Base-by-base conservation (phyloP, 2,797 vertebrate genomes). In the Jordanella pulchra region DNA sequence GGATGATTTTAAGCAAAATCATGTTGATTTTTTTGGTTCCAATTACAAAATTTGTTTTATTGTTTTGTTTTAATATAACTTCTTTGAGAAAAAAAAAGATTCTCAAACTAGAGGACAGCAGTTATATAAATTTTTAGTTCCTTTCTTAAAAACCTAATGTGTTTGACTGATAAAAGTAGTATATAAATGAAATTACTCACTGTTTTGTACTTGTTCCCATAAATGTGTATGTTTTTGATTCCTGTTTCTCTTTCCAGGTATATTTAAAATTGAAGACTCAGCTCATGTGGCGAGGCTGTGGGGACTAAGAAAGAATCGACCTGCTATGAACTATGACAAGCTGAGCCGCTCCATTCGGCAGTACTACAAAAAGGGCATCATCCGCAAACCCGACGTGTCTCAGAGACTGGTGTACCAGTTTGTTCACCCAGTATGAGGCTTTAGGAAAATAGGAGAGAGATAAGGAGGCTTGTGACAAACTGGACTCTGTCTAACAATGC, bases 291-390 rank as follows among this genome's bases (percentile, higher is more conserved):
- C 98, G 0, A 93, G 97, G 12, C 94, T 99, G 23, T 99, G 98
- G 98, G 98, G 98, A 50, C 95, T 99, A 86, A 89, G 98, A 21
- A 99, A 99, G 94, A 99, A 99, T 82, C 95, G 98, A 0, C 98
- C 98, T 0, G 98, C 98, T 68, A 99, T 99, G 98, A 99, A 99
- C 94, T 99, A 99, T 30, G 98, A 99, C 95, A 99, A 99, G 84
- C 95, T 99, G 89, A 99, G 98, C 91, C 98, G 98, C 81, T 99
- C 98, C 87, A 99, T 99, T 90, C 96, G 98, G 54, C 98, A 99
- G 90, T 99, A 99, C 94, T 99, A 99, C 92, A 99, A 98, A 93
- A 99, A 99, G 84, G 98, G 98, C 32, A 99, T 99, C 91, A 99
- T 99, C 83, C 96, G 97, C 7, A 99, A 99, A 76, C 97, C 98